Percentiles rank a stretch among this genome's conserved stretches.
Evolutionary conservation across 2,888 invertebrate species (phyloP).

Genomic region (Parnassius smintheus): DNA sequence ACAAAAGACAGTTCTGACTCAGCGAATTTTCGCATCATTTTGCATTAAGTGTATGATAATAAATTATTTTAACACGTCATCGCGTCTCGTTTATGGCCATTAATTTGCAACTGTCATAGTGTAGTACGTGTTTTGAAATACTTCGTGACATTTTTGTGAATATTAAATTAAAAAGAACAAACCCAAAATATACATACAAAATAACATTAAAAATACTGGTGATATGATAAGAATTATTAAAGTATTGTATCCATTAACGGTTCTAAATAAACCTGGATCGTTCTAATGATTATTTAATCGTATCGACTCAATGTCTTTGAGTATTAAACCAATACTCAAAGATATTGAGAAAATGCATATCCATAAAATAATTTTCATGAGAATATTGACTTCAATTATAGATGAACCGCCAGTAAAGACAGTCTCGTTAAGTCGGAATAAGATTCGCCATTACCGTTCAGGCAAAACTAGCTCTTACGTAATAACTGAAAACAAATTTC

Average conservation of each 20-base stretch:
- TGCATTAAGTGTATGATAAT: slow-evolving; percentile 8
- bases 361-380: slow-evolving; percentile 17
- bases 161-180: slow-evolving; percentile 4
- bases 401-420: slow-evolving; percentile 1
- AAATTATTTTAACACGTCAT: slow-evolving; percentile 18
- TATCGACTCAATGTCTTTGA: neutral
- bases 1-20: slow-evolving; percentile 4
- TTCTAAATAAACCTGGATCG: too few species aligned
- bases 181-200: too few species aligned
- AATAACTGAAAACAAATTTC: too few species aligned
- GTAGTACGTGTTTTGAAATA: slow-evolving; percentile 8
- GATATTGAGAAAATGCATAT: neutral
- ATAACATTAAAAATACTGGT: too few species aligned
- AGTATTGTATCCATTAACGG: too few species aligned
- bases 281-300: neutral
- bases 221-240: too few species aligned
- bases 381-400: slow-evolving; percentile 12
- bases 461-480: neutral
- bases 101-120: slow-evolving; percentile 23
- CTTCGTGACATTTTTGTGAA: neutral
- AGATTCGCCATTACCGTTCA: neutral
- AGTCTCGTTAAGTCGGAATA: neutral
- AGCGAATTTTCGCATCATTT: slow-evolving; percentile 9
- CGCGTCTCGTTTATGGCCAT: slow-evolving; percentile 17
- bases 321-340: too few species aligned